phyloP scores from a whole-genome alignment of 2,797 vertebrate species.

The Sarcophilus harrisii region DNA sequence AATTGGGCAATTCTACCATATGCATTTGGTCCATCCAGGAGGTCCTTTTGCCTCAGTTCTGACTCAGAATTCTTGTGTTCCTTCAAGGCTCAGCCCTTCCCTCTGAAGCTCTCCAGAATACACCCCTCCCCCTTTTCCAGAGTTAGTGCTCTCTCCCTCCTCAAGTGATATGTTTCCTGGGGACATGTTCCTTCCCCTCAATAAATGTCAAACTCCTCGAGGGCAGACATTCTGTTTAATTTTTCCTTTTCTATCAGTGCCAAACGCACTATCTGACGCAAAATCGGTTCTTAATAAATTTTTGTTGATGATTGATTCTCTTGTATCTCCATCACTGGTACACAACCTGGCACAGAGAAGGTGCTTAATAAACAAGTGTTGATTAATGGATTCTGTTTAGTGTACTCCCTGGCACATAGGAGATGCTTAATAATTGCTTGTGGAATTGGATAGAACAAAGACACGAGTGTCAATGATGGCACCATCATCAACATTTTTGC shows the following conservation, averaged over 20 bases:
- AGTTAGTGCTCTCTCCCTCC: neutral
- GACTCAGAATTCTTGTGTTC: neutral
- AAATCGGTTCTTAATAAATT: neutral
- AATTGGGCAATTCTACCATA: neutral
- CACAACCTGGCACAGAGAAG: neutral
- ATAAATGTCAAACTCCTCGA: neutral
- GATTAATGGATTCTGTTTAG: neutral
- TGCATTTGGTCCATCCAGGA: neutral
- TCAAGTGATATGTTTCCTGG: neutral
- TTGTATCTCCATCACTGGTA: neutral
- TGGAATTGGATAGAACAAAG: neutral
- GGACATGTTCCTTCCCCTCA: neutral
- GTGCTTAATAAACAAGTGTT: neutral
- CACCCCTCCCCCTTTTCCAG: neutral
- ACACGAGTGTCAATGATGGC: neutral
- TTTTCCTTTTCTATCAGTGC: neutral
- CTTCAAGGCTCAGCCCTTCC: neutral
- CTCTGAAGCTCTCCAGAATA: neutral
- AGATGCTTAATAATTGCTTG: neutral
- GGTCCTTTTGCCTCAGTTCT: neutral
- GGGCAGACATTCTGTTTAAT: neutral
- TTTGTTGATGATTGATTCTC: neutral
- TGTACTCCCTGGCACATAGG: too few relatives aligned
- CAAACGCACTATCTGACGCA: neutral
- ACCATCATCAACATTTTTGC: neutral